Conservation (phyloP, 1,140 invertebrate genomes). For the Drosophila suzukii region DNA sequence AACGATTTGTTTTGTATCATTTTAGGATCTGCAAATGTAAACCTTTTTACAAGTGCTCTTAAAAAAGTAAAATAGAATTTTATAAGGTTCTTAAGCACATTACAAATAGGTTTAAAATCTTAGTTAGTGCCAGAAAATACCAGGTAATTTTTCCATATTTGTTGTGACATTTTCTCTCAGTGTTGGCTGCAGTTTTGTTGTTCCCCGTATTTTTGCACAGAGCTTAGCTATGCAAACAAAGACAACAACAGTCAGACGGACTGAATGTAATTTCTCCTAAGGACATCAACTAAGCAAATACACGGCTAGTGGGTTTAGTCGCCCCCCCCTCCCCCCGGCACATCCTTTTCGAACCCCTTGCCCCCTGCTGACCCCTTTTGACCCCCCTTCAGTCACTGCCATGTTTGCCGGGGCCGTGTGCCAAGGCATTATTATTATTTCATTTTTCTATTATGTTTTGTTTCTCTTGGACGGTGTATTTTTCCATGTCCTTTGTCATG, state of each 20-base stretch:
- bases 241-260: slow-evolving; percentile 33
- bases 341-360: not conserved
- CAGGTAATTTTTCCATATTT: not conserved
- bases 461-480: slow-evolving; percentile 17
- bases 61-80: too few relatives aligned
- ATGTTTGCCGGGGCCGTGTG: slow-evolving; percentile 11
- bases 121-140: too few relatives aligned
- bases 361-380: too few relatives aligned
- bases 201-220: slow-evolving; percentile 25
- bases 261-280: slow-evolving; percentile 55
- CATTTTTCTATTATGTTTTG: slow-evolving; percentile 52
- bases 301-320: slow-evolving; percentile 33
- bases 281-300: slow-evolving; percentile 61
- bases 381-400: not conserved
- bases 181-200: slow-evolving; percentile 3
- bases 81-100: too few relatives aligned
- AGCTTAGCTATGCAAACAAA: slow-evolving; percentile 42
- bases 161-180: not conserved
- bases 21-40: too few relatives aligned
- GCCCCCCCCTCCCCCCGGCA: not conserved
- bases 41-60: too few relatives aligned
- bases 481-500: slow-evolving; percentile 52
- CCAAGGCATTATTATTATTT: slow-evolving; percentile 49
- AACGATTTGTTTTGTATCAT: too few relatives aligned
- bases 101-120: too few relatives aligned